Base-by-base conservation (phyloP, 2,113 vertebrate species). In the Syrrhaptes paradoxus region DNA sequence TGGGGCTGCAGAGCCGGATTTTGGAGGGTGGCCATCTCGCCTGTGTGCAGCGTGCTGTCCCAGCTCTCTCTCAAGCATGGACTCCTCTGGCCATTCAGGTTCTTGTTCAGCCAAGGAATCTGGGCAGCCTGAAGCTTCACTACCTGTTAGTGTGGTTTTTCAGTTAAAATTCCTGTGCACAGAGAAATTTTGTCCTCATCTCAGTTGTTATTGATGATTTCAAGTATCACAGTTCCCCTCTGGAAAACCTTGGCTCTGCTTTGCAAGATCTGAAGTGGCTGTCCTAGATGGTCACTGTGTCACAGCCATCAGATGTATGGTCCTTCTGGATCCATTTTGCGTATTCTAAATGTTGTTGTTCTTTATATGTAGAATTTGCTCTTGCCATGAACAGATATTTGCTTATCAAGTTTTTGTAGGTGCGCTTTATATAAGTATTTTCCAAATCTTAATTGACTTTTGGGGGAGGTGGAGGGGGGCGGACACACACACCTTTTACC, bases 181-280 rank as follows among this genome's bases (percentile, higher is more conserved):
- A 2, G 41, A 41, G 41, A 13, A 41, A 32, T 75, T 87, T 91
- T 72, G 70, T 52, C 26, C 49, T 67, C 12, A 1, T 20, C 45
- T 48, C 29, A 20, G 46, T 55, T 59, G 22, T 54, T 65, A 29
- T 49, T 59, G 66, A 15, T 52, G 48, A 17, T 65, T 87, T 79
- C 28, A 13, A 25, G 62, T 52, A 2, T 17, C 7, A 0, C 0
- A 2, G 8, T 80, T 83, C 36, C 55, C 45, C 10, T 74, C 38
- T 29, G 34, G 34, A 57, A 55, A 76, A n/a, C 3, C 1, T 7
- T 61, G n/a, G n/a, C 38, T 17, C 21, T 21, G 66, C 54, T 73
- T 89, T 2, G 2, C 17, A 14, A 58, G 59, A 20, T 73, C 62
- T 36, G 41, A 59, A 67, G 75, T 11, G 59, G 45, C 74, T 11